Conservation (phyloP, 1,140 invertebrate species). For the Pachypsylla venusta region DNA sequence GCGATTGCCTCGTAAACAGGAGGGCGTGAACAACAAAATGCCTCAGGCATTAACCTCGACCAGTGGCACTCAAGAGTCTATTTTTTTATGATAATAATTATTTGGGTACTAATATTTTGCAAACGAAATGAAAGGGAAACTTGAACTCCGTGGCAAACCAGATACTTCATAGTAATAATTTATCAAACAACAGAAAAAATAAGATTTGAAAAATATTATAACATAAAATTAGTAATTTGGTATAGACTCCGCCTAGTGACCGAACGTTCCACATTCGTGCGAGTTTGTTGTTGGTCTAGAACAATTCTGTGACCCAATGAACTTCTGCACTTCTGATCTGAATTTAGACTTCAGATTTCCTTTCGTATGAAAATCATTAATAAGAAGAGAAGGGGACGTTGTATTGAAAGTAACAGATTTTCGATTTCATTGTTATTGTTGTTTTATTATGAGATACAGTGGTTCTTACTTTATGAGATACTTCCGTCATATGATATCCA, state of each 20-base stretch:
- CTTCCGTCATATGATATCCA: background rate
- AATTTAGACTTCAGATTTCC: background rate
- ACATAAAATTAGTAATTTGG: too few species aligned
- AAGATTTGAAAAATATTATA: too few species aligned
- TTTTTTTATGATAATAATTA: too few species aligned
- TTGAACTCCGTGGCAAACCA: too few species aligned
- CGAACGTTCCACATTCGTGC: background rate
- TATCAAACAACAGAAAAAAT: too few species aligned
- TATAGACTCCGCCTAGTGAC: slow-evolving; percentile 5
- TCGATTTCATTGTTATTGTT: background rate
- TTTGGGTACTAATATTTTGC: too few species aligned
- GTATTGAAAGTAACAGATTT: background rate
- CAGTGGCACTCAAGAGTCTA: too few species aligned
- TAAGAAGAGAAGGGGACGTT: background rate
- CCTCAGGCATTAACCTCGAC: too few species aligned
- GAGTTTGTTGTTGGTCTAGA: background rate
- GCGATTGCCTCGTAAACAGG: too few species aligned
- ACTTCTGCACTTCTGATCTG: background rate
- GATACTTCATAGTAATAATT: too few species aligned
- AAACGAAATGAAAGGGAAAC: too few species aligned
- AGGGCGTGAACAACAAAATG: too few species aligned
- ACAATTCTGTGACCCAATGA: background rate
- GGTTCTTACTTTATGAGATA: background rate
- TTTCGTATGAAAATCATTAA: slow-evolving; percentile 2
- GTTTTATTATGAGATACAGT: background rate